Evolutionary conservation across 2,888 invertebrate species (phyloP), one percentile per base, ranked within the genome.

Genomic region (Frankliniella intonsa): DNA sequence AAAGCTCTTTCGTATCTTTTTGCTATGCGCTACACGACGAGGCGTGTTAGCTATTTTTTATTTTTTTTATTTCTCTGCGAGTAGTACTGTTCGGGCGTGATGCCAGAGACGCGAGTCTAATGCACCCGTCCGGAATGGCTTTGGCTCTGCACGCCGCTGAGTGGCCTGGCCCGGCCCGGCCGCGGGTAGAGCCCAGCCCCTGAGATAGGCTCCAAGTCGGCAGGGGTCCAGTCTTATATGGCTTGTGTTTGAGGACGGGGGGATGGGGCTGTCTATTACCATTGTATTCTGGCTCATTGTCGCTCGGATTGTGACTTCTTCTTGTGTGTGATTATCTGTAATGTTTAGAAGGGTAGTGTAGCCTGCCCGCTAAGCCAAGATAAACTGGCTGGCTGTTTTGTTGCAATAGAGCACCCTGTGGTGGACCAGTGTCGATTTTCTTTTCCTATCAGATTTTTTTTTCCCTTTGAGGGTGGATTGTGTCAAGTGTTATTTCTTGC

Each of bases 281-380:
- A 22, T 8, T 76, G n/a, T 76, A 22, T 12, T 25, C 10, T 76
- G 69, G 25, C 12, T 76, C 69, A 76, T 76, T 62, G 62, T 62
- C 62, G 62, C 62, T 62, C 69, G 69, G 69, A 25, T 76, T 76
- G 69, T 76, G 69, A 76, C 25, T 76, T 76, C 69, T 76, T 76
- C 69, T 55, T 38, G 38, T 38, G 38, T 38, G 55, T 55, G 55
- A 7, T 55, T 55, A 12, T 19, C 19, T 19, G 19, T 14, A 55
- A 19, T 55, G 55, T 55, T 55, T 55, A 38, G 38, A 38, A 38
- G 38, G 38, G 38, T 38, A 55, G 55, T 55, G 55, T 55, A 55
- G 55, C 55, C 17, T 55, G 55, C 55, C 55, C 19, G 12, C 19
- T 19, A 19, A 55, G 55, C 55, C 55, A 38, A 38, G 5, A 38